Conservation (phyloP, 2,888 invertebrate species). For the Tipula confusa region DNA sequence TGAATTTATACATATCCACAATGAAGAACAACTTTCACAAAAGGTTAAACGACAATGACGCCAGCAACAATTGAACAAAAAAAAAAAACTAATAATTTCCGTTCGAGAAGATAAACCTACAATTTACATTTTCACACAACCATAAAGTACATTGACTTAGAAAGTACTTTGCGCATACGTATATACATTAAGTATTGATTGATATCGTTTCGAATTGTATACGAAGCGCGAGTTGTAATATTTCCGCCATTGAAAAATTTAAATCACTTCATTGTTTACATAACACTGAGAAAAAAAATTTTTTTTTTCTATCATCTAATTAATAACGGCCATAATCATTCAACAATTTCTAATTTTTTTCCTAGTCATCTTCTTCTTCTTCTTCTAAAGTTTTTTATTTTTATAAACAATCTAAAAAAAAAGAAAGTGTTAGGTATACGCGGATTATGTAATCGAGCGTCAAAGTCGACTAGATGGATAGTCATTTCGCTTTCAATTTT, state of each 20-base stretch:
- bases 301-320: neutral
- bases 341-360: constrained; percentile 9
- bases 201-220: neutral
- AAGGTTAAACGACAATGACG: neutral
- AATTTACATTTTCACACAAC: constrained; percentile 12
- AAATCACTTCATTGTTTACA: neutral
- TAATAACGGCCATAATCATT: neutral
- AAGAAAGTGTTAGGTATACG: neutral
- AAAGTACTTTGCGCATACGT: neutral
- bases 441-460: neutral
- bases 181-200: neutral
- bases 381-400: neutral
- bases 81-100: neutral
- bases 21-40: constrained; percentile 16
- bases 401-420: neutral
- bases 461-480: neutral
- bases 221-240: neutral
- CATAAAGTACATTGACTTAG: constrained; percentile 25
- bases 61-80: neutral
- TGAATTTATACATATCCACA: no score
- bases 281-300: neutral
- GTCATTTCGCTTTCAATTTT: constrained; percentile 12
- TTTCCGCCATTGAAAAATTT: constrained; percentile 1
- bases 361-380: no score
- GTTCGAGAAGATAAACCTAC: neutral